Percentiles rank a stretch among this genome's conserved stretches.
Conservation (phyloP, 2,888 invertebrate genomes). For the Tridacna crocea region DNA sequence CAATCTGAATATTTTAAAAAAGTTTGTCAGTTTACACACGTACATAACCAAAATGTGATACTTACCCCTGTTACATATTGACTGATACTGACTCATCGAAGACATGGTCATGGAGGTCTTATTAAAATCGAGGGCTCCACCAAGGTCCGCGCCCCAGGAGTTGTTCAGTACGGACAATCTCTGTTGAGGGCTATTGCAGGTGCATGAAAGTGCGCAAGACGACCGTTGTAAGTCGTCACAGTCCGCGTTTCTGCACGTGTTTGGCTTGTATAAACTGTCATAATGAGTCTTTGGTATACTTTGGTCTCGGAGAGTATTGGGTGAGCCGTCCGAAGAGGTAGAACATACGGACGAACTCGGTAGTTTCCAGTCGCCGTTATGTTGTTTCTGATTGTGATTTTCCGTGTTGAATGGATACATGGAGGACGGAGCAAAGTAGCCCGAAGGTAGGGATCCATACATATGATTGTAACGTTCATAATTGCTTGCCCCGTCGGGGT, state of each 20-base stretch:
- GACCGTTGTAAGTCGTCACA: constrained; percentile 73
- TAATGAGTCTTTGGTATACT: constrained; percentile 69
- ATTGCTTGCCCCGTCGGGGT: constrained; percentile 73
- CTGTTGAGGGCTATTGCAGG: constrained; percentile 73
- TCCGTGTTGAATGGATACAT: constrained; percentile 76
- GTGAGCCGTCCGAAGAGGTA: constrained; percentile 66
- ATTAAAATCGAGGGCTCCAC: constrained; percentile 75
- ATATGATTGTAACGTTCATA: constrained; percentile 78
- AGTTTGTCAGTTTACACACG: neutral
- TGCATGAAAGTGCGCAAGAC: constrained; percentile 77
- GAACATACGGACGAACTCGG: constrained; percentile 70
- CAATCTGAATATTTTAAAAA: neutral
- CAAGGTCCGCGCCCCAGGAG: constrained; percentile 73
- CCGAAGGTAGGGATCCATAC: constrained; percentile 78
- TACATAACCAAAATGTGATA: neutral
- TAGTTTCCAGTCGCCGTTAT: constrained; percentile 77
- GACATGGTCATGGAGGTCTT: constrained; percentile 68
- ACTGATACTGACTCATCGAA: constrained; percentile 72
- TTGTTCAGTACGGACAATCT: constrained; percentile 74
- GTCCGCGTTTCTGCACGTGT: constrained; percentile 62
- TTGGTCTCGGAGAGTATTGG: constrained; percentile 61
- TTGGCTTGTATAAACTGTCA: constrained; percentile 76
- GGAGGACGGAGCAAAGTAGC: constrained; percentile 74
- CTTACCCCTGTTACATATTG: constrained; percentile 76
- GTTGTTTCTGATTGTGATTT: constrained; percentile 74